These are phyloP conservation scores for Zosterops borbonicus DNA, from an alignment of 2,113 vertebrate species.

Conservation along the genomic window DNA sequence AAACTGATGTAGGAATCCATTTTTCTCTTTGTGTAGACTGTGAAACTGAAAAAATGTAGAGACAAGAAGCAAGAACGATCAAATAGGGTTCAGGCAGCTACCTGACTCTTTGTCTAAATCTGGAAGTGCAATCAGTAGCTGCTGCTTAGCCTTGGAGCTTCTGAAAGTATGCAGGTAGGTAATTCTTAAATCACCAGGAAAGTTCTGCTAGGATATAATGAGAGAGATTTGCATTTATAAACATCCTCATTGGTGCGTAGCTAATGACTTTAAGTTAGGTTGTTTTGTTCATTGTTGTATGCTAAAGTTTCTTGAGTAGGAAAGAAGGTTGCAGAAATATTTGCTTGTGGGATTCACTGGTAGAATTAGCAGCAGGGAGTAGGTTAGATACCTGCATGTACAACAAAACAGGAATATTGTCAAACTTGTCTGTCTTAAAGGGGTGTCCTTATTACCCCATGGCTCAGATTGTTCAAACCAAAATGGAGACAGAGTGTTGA, in stretches of 20 bases:
- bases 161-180: background rate
- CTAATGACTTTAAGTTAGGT: background rate
- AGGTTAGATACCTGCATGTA: background rate
- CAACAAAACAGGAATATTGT: background rate
- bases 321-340: background rate
- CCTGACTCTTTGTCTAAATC: background rate
- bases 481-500: background rate
- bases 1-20: background rate
- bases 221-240: constrained; percentile 1
- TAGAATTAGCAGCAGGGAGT: background rate
- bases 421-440: background rate
- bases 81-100: background rate
- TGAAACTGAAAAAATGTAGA: background rate
- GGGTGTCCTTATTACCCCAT: background rate
- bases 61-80: background rate
- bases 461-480: background rate
- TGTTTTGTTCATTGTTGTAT: background rate
- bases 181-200: constrained; percentile 5
- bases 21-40: background rate
- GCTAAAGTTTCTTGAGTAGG: background rate
- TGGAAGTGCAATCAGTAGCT: background rate
- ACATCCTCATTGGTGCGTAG: background rate
- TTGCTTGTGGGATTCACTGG: background rate
- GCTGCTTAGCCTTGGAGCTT: background rate
- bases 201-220: background rate